These are phyloP conservation scores for Pollenia angustigena DNA, from an alignment of 2,888 invertebrate genomes.

Conservation along the genomic window DNA sequence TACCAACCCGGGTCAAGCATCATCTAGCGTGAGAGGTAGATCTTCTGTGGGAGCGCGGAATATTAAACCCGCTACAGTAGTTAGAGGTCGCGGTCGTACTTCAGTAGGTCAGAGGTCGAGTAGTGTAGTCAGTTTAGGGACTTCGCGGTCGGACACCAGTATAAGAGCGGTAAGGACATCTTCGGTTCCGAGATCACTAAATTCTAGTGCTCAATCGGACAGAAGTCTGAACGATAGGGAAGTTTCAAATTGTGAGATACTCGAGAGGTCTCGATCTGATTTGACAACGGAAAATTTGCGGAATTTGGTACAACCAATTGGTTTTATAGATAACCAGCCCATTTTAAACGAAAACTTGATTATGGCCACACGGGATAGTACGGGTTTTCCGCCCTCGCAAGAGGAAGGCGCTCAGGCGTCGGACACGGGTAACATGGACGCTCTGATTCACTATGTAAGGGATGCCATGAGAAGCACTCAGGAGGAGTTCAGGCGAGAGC, in stretches of 20 bases:
- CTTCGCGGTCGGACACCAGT: conserved; percentile 1
- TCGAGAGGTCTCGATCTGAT: too few species aligned
- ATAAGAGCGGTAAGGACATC: conserved; percentile 1
- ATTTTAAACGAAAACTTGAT: too few species aligned
- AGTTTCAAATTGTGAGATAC: too few species aligned
- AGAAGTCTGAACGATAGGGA: neutral
- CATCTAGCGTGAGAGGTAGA: neutral
- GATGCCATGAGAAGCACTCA: conserved; percentile 5
- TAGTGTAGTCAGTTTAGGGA: neutral
- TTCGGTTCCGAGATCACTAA: neutral
- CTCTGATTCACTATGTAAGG: neutral
- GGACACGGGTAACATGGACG: neutral
- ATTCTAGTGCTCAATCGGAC: neutral
- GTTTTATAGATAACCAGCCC: too few species aligned
- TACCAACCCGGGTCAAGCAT: neutral
- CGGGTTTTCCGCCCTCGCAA: neutral
- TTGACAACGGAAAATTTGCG: too few species aligned
- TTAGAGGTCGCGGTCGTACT: neutral
- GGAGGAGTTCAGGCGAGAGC: neutral
- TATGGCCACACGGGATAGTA: neutral
- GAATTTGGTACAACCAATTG: too few species aligned
- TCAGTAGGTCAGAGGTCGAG: neutral
- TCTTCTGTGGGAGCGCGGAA: neutral
- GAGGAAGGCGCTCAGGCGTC: neutral
- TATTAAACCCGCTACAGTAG: neutral